Percentiles rank a stretch among this genome's conserved stretches.
Conservation (phyloP, 2,888 invertebrate species). For the Empis livida region DNA sequence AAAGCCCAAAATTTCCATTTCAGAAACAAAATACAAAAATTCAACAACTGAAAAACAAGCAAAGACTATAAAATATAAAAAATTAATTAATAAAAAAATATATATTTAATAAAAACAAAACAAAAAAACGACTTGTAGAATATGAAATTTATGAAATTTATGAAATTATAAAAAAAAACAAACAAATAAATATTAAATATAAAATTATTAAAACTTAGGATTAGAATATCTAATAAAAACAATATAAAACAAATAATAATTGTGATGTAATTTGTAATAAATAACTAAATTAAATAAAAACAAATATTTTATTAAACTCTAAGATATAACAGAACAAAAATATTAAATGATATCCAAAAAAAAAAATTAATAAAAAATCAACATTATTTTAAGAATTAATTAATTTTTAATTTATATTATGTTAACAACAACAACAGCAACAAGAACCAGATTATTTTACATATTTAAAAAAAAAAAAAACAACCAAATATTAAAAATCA, state of each 20-base stretch:
- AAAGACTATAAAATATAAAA: no score
- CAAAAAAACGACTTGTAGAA: not conserved
- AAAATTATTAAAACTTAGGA: not conserved
- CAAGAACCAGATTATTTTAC: not conserved
- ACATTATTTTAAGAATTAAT: not conserved
- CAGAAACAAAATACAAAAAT: no score
- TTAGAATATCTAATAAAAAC: not conserved
- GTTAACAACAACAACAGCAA: not conserved
- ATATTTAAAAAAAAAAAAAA: not conserved
- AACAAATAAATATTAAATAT: not conserved
- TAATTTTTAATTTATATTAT: not conserved
- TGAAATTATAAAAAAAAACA: not conserved
- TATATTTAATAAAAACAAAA: not conserved
- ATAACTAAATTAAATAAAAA: not conserved
- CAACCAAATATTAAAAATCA: not conserved
- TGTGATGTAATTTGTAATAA: not conserved
- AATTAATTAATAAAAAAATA: not conserved
- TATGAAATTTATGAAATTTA: not conserved
- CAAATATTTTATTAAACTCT: not conserved
- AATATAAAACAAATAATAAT: not conserved
- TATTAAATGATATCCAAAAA: not conserved
- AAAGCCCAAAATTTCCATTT: no score
- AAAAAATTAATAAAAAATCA: not conserved
- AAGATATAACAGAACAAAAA: not conserved
- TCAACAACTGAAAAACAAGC: no score